phyloP scores from a whole-genome alignment of 1,140 invertebrate species.

The Lanistes nyassanus region DNA sequence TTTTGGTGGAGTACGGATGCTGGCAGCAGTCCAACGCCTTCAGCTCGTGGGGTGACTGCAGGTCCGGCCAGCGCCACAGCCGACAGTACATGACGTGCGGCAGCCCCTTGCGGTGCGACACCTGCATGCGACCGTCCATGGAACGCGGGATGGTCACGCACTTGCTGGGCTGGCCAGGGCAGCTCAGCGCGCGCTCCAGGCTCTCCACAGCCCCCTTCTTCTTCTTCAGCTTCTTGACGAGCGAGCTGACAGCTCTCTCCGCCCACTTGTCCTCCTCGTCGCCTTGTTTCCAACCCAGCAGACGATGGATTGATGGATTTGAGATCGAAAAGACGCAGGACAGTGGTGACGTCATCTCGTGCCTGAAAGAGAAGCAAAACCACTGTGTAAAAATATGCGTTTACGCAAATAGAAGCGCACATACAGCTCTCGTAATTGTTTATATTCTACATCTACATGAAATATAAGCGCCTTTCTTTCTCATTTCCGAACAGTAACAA shows the following conservation, averaged over 20 bases:
- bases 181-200: conserved; percentile 91
- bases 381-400: no score
- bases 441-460: no score
- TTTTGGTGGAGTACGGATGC: conserved; percentile 88
- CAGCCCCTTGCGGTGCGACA: conserved; percentile 86
- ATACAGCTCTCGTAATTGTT: no score
- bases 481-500: no score
- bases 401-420: no score
- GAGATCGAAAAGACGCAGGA: no score
- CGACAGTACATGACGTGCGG: conserved; percentile 89
- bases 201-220: conserved; percentile 83
- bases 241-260: conserved; percentile 94
- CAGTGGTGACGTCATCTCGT: no score
- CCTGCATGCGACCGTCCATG: conserved; percentile 66
- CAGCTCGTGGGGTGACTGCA: conserved; percentile 95
- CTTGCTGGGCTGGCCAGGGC: conserved; percentile 88
- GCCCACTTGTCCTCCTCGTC: conserved; percentile 89
- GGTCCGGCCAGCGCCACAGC: conserved; percentile 96
- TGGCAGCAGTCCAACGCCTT: conserved; percentile 90
- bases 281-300: neutral
- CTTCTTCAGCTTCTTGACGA: conserved; percentile 97
- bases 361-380: conserved; percentile 14
- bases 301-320: neutral
- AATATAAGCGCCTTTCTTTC: no score
- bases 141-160: conserved; percentile 88